Conservation (phyloP, 2,888 invertebrate species). For the Drosophila neotestacea region DNA sequence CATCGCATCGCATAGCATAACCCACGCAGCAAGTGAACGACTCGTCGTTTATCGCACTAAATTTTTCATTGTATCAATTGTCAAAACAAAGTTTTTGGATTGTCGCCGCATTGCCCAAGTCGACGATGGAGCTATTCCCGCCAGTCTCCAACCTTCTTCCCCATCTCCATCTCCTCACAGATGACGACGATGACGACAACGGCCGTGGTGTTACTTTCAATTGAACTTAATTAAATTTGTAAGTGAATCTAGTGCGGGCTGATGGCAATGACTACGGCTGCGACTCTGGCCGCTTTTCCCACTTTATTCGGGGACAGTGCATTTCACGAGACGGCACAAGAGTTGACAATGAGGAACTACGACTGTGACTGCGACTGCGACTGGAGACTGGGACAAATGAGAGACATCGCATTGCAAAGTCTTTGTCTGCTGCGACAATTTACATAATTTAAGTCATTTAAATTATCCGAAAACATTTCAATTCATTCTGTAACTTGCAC, state of each 20-base stretch:
- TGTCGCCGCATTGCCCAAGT: slow-evolving; percentile 65
- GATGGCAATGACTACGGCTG: slow-evolving; percentile 31
- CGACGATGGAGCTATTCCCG: slow-evolving; percentile 25
- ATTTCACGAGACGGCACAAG: slow-evolving; percentile 43
- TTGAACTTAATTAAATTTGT: slow-evolving; percentile 86
- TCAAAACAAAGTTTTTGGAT: slow-evolving; percentile 80
- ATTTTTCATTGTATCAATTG: slow-evolving; percentile 82
- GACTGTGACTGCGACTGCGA: slow-evolving; percentile 16
- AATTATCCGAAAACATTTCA: slow-evolving; percentile 82
- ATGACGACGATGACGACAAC: slow-evolving; percentile 39
- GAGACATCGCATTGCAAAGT: slow-evolving; percentile 32
- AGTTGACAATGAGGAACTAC: slow-evolving; percentile 59
- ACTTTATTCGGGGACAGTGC: slow-evolving; percentile 37
- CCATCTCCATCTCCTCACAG: slow-evolving; percentile 11
- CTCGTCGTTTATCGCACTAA: slow-evolving; percentile 65
- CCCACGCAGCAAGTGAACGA: slow-evolving; percentile 65
- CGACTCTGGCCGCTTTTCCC: slow-evolving; percentile 27
- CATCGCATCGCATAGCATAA: not conserved
- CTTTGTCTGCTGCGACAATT: slow-evolving; percentile 82
- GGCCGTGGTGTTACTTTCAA: slow-evolving; percentile 82
- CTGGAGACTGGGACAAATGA: slow-evolving; percentile 28
- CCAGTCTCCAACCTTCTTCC: slow-evolving; percentile 5
- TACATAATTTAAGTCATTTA: slow-evolving; percentile 84
- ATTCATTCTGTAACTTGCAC: slow-evolving; percentile 64
- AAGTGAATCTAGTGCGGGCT: slow-evolving; percentile 85